Base-by-base conservation (phyloP, 1,140 invertebrate species). In the Stegodyphus dumicola region DNA sequence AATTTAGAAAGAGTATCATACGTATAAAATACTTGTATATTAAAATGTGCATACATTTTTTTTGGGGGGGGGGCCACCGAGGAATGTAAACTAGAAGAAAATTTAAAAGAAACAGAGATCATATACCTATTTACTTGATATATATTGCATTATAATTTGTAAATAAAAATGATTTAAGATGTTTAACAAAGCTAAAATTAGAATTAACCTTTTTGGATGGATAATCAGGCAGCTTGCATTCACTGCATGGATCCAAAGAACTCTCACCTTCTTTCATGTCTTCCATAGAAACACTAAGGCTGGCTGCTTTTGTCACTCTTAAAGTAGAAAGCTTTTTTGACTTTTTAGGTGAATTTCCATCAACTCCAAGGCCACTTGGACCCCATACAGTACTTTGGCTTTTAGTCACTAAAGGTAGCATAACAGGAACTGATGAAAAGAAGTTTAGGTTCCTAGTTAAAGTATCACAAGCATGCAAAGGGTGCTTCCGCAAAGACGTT, bases 191-290 rank as follows among this genome's bases (percentile, higher is more conserved):
- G 3, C 33, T 33, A 33, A 33, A 33, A 33, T 33, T 33, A 33
- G 33, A 33, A 33, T 33, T 33, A 70, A 85, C 81, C 81, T 85
- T 85, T 76, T 85, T 85, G 52, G 81, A 85, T 76, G 71, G 81
- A 85, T 54, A 76, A 69, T 85, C 81, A 69, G 81, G 49, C 9
- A 77, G 7, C n/a, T 76, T 85, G 66, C 81, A 85, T n/a, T 85
- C 81, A 48, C 77, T 53, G 13, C 81, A 85, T 10, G 60, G 6
- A 65, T 56, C 66, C 54, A 53, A 15, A 51, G 81, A 65, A 18
- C 15, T 65, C 17, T 48, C 54, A 5, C 18, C 48, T n/a, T 60
- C 67, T 74, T 81, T 60, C 17, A 65, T 15, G 18, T 48, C 70
- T 74, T 81, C 79, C 79, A 74, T 71, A 11, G 79, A 71, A 9